These are phyloP conservation scores for Ceriagrion tenellum DNA, from an alignment of 2,888 invertebrate genomes.

Conservation along the genomic window DNA sequence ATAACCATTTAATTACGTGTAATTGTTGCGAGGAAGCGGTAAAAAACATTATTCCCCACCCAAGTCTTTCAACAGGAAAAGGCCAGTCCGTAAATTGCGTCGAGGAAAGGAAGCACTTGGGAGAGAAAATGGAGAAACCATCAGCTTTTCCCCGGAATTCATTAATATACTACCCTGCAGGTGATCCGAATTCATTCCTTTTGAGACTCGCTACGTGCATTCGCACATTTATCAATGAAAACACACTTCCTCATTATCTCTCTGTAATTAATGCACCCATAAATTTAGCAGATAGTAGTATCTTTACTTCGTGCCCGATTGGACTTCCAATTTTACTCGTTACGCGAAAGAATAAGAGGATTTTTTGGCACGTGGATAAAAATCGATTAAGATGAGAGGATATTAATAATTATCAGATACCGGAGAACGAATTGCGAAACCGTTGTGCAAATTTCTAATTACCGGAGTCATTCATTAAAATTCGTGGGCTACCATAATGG, in stretches of 20 bases:
- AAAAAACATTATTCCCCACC: neutral
- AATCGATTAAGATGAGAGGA: neutral
- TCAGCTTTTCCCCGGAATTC: slow-evolving; percentile 26
- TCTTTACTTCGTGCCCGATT: neutral
- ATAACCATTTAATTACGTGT: neutral
- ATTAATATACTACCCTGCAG: neutral
- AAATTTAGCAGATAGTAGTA: neutral
- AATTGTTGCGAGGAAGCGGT: neutral
- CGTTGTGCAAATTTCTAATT: too few relatives aligned
- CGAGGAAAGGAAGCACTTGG: slow-evolving; percentile 11
- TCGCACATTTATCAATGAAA: neutral
- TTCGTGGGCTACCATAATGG: too few relatives aligned
- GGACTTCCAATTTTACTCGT: neutral
- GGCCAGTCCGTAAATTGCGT: neutral
- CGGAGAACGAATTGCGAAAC: too few relatives aligned
- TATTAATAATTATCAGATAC: neutral
- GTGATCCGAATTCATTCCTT: neutral
- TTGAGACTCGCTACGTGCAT: neutral
- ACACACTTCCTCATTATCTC: neutral
- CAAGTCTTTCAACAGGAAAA: neutral
- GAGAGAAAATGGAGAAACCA: slow-evolving; percentile 12
- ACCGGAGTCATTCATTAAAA: too few relatives aligned
- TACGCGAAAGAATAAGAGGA: neutral
- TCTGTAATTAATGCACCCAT: neutral
- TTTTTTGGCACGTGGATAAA: neutral